Evolutionary conservation across 2,888 invertebrate genomes (phyloP).

Genomic region (Zhuqinia jingwanae): DNA sequence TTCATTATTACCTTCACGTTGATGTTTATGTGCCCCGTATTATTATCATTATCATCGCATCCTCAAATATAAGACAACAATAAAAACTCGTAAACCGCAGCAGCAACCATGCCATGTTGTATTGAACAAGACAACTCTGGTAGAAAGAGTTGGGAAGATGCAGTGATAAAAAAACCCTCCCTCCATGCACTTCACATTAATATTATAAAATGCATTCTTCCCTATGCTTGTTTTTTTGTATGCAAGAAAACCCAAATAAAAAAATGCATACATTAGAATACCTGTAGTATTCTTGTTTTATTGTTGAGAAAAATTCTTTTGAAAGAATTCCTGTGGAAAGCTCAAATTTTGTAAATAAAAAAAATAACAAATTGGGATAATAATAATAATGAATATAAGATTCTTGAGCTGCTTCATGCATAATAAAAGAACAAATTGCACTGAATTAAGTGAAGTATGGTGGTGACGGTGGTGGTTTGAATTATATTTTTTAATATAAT

Average conservation of each 20-base stretch:
- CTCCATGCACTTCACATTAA: conserved; percentile 2
- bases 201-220: not conserved
- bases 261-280: conserved; percentile 32
- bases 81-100: not conserved
- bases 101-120: not conserved
- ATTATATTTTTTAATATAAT: not conserved
- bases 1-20: conserved; percentile 11
- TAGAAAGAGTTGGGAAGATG: not conserved
- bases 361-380: not conserved
- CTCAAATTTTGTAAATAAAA: not conserved
- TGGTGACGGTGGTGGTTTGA: conserved; percentile 8
- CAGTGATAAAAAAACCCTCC: conserved; percentile 38
- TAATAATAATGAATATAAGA: not conserved
- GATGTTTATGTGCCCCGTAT: conserved; percentile 20
- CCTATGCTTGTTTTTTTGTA: not conserved
- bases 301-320: conserved; percentile 15
- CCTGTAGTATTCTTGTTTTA: not conserved
- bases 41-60: not conserved
- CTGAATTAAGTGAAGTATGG: not conserved
- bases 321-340: not conserved
- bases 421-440: conserved; percentile 20
- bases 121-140: not conserved
- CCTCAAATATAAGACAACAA: not conserved
- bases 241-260: not conserved
- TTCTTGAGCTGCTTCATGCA: not conserved